A percentile compares a stretch with the other conserved stretches of the same genome.
phyloP scores from a whole-genome alignment of 2,888 invertebrate species.

The Harmothoe impar region DNA sequence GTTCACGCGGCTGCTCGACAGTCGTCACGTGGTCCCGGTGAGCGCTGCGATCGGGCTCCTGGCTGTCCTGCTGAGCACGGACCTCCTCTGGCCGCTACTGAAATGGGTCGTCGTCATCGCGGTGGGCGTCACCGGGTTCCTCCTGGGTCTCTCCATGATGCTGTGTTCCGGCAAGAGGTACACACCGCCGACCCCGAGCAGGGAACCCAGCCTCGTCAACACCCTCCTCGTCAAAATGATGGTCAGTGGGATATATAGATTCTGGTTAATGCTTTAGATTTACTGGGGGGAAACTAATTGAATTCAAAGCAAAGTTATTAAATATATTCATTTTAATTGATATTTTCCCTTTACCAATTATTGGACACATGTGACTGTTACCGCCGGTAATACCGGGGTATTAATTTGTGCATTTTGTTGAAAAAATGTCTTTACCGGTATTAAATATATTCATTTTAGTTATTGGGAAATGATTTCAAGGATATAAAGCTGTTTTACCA shows the following conservation, averaged over 20 bases:
- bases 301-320: neutral
- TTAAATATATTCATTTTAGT: too few species aligned
- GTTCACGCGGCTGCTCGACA: too few species aligned
- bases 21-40: neutral
- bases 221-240: conserved; percentile 62
- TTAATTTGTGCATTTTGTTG: too few species aligned
- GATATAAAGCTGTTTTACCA: too few species aligned
- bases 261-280: neutral
- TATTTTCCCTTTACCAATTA: too few species aligned
- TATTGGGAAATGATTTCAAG: too few species aligned
- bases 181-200: neutral
- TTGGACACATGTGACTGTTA: too few species aligned
- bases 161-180: conserved; percentile 57
- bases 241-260: conserved; percentile 49
- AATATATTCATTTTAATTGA: neutral
- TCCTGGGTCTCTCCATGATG: conserved; percentile 47
- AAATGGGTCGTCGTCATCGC: conserved; percentile 2
- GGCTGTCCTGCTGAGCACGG: neutral
- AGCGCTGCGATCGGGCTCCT: neutral
- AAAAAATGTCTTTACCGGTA: too few species aligned
- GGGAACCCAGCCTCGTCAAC: conserved; percentile 43
- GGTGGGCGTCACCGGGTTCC: conserved; percentile 39
- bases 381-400: too few species aligned
- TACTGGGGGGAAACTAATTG: neutral
- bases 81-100: neutral